A percentile compares a stretch with the other conserved stretches of the same genome.
These are phyloP conservation scores for Tiliacea citrago DNA, from an alignment of 2,888 invertebrate genomes.

Conservation along the genomic window DNA sequence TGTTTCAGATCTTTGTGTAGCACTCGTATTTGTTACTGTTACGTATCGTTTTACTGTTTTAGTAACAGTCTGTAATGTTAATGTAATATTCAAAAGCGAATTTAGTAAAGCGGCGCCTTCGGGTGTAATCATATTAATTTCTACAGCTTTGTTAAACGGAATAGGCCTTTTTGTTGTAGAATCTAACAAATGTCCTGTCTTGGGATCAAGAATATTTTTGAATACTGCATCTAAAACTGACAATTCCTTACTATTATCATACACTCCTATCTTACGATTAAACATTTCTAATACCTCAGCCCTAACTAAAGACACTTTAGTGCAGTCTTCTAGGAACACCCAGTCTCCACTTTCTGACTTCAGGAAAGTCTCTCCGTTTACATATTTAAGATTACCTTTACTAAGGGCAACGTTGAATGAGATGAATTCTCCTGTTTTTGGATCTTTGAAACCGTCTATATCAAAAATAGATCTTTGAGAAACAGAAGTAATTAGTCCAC, in stretches of 20 bases:
- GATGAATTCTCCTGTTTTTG: constrained; percentile 94
- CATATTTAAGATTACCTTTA: constrained; percentile 94
- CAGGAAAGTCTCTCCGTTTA: constrained; percentile 93
- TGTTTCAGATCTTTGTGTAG: constrained; percentile 90
- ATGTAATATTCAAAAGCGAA: constrained; percentile 96
- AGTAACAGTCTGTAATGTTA: constrained; percentile 96
- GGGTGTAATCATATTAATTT: constrained; percentile 95
- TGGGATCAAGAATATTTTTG: constrained; percentile 96
- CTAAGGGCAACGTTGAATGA: constrained; percentile 95
- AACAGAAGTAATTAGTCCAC: constrained; percentile 96
- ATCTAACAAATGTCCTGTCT: constrained; percentile 96
- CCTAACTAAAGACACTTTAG: constrained; percentile 94
- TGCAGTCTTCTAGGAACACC: constrained; percentile 95
- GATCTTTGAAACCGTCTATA: constrained; percentile 97
- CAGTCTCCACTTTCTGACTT: constrained; percentile 94
- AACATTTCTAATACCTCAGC: constrained; percentile 97
- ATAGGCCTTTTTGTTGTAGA: constrained; percentile 93
- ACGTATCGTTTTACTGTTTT: constrained; percentile 96
- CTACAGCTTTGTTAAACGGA: constrained; percentile 96
- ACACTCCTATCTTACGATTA: constrained; percentile 95
- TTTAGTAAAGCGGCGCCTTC: constrained; percentile 96
- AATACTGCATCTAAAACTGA: constrained; percentile 97
- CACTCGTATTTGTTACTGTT: constrained; percentile 93
- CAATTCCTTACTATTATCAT: constrained; percentile 94
- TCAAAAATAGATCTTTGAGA: constrained; percentile 97